A percentile compares a stretch with the other conserved stretches of the same genome.
These are phyloP conservation scores for Zoanthus gigantus DNA, from an alignment of 92 coral and sea anemone species.

Conservation along the genomic window DNA sequence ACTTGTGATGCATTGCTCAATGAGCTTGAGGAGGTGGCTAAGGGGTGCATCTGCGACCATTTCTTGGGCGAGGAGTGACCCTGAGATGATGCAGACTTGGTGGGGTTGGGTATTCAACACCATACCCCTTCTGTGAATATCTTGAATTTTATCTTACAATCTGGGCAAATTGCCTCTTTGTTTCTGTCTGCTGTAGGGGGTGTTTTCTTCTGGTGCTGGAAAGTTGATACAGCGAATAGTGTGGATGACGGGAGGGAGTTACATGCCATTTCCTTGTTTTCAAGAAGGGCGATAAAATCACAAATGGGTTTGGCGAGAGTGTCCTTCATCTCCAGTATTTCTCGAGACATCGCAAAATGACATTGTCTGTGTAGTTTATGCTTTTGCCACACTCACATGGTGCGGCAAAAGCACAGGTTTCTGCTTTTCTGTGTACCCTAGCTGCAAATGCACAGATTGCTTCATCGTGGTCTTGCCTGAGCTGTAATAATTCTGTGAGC, in stretches of 20 bases:
- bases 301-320: constrained; percentile 46
- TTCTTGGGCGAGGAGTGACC: too few relatives aligned
- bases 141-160: too few relatives aligned
- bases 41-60: too few relatives aligned
- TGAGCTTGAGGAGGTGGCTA: too few relatives aligned
- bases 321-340: constrained; percentile 55
- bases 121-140: too few relatives aligned
- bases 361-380: constrained; percentile 73
- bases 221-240: constrained; percentile 68
- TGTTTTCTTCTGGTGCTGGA: background rate
- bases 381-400: constrained; percentile 60
- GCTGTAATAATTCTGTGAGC: constrained; percentile 70
- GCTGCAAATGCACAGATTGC: constrained; percentile 67
- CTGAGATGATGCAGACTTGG: too few relatives aligned
- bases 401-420: constrained; percentile 14
- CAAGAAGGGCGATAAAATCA: constrained; percentile 21
- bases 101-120: too few relatives aligned
- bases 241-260: constrained; percentile 69
- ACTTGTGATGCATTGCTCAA: too few relatives aligned
- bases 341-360: constrained; percentile 63
- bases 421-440: too few relatives aligned
- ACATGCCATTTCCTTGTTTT: constrained; percentile 66
- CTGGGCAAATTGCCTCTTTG: too few relatives aligned
- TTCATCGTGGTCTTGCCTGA: constrained; percentile 68
- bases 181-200: background rate